A percentile compares a stretch with the other conserved stretches of the same genome.
Evolutionary conservation across 2,113 vertebrate species (phyloP).

Genomic region (Strigops habroptila): DNA sequence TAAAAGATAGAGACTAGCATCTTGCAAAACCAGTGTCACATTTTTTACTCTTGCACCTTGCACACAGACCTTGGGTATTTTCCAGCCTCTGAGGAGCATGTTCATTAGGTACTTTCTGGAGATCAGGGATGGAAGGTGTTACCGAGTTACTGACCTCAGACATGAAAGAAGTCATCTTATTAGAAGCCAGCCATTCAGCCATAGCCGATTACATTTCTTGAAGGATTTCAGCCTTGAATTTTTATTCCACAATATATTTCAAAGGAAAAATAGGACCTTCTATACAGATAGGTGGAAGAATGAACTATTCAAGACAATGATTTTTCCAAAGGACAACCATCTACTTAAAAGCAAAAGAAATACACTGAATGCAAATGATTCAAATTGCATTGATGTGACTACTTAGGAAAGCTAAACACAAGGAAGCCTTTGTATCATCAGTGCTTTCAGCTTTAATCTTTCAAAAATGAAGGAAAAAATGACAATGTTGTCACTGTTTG

Average conservation of each 20-base stretch:
- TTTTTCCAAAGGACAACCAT: not conserved
- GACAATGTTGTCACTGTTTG: not conserved
- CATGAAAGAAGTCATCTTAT: not conserved
- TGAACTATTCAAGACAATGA: not conserved
- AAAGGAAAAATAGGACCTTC: not conserved
- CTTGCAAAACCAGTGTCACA: not conserved
- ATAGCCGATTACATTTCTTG: not conserved
- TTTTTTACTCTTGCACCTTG: not conserved
- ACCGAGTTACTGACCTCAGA: constrained; percentile 7
- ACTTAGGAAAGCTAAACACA: not conserved
- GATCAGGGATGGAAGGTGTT: not conserved
- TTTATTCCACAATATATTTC: not conserved
- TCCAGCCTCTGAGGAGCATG: not conserved
- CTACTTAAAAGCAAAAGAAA: not conserved
- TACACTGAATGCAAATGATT: not conserved
- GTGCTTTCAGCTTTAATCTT: constrained; percentile 11
- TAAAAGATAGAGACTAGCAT: not conserved
- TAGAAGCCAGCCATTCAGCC: not conserved
- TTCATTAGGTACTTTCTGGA: not conserved
- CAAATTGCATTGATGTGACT: not conserved
- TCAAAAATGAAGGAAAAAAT: not conserved
- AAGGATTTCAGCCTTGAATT: constrained; percentile 18
- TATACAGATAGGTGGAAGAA: not conserved
- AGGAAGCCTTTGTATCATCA: not conserved
- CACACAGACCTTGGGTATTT: not conserved